These are phyloP conservation scores for Corythaeola cristata DNA, from an alignment of 2,113 vertebrate species.

Conservation along the genomic window DNA sequence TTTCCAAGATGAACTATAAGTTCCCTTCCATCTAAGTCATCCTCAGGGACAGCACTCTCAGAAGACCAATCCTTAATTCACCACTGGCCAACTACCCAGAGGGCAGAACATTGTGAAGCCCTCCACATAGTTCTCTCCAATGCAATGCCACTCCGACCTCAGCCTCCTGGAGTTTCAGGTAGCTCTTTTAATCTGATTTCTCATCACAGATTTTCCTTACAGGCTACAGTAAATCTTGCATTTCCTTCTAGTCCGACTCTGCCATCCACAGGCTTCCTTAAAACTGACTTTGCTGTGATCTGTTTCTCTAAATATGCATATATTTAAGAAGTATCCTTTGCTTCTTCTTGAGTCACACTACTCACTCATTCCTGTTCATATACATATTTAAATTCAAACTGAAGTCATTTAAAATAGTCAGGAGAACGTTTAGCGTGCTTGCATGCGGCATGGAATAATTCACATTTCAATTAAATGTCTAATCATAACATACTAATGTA, in stretches of 20 bases:
- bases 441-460: neutral
- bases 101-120: neutral
- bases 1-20: neutral
- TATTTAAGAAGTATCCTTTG: neutral
- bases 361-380: neutral
- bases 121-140: neutral
- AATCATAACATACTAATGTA: neutral
- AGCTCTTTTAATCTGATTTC: neutral
- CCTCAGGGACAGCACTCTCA: neutral
- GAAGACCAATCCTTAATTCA: neutral
- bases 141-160: neutral
- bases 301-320: neutral
- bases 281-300: neutral
- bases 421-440: neutral
- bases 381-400: neutral
- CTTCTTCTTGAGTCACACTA: neutral
- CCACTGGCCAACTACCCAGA: neutral
- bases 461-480: neutral
- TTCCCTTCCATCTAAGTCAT: neutral
- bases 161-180: neutral
- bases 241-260: neutral
- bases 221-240: neutral
- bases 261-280: neutral
- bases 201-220: neutral
- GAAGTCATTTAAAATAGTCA: neutral